Percentiles rank a stretch among this genome's conserved stretches.
Evolutionary conservation across 2,797 vertebrate species (phyloP).

Genomic region (Eulemur albifrons): DNA sequence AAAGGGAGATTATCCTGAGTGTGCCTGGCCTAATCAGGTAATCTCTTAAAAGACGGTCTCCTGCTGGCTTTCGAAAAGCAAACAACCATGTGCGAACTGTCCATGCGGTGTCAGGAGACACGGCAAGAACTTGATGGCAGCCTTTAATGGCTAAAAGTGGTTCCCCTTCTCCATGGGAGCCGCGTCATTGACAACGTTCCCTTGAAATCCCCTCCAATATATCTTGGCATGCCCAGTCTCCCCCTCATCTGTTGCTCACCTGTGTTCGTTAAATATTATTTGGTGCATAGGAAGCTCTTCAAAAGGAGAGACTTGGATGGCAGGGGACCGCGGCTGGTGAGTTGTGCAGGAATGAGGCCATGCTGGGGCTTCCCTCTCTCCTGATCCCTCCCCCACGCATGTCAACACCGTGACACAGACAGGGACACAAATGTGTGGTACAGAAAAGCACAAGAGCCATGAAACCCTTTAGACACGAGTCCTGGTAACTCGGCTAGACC

Average conservation of each 20-base stretch:
- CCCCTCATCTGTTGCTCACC: conserved; percentile 3
- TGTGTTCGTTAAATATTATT: conserved; percentile 63
- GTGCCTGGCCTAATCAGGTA: background rate
- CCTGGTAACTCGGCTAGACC: background rate
- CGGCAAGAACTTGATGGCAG: background rate
- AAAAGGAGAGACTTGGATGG: conserved; percentile 50
- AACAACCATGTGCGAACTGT: background rate
- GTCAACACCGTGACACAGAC: too few species aligned
- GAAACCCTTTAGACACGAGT: background rate
- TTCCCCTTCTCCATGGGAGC: background rate
- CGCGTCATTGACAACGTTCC: background rate
- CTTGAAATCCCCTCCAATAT: background rate
- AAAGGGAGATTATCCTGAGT: background rate
- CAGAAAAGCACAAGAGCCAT: background rate
- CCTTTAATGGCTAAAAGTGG: background rate
- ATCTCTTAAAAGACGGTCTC: background rate
- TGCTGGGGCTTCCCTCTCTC: too few species aligned
- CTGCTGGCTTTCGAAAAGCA: background rate
- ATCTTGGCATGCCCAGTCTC: background rate
- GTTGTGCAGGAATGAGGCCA: background rate
- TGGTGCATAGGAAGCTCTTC: conserved; percentile 51
- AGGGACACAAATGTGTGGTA: background rate
- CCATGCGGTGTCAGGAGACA: rapidly evolving
- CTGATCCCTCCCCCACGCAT: background rate
- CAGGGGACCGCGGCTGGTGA: background rate